A percentile compares a stretch with the other conserved stretches of the same genome.
These are phyloP conservation scores for Syngnathus acus DNA, from an alignment of 2,797 vertebrate genomes.

Conservation along the genomic window DNA sequence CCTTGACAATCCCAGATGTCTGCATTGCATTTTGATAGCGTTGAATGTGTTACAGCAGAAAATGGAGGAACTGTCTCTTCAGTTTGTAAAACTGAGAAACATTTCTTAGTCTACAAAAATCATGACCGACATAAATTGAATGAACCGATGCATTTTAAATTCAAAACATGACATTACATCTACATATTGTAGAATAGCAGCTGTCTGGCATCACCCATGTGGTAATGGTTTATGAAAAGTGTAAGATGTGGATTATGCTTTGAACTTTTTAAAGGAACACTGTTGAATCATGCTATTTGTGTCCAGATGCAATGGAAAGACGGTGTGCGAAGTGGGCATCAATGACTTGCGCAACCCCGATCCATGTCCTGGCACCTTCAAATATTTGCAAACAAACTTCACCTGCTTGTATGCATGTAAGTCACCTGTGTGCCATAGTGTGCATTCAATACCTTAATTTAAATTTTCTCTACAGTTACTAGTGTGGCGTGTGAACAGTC, in stretches of 20 bases:
- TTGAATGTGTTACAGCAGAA: too few species aligned
- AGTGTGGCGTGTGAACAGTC: slow-evolving; percentile 29
- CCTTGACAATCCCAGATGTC: too few species aligned
- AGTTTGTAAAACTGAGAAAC: too few species aligned
- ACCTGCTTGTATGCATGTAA: slow-evolving; percentile 45
- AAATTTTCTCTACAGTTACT: slow-evolving; percentile 18
- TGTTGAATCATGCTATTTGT: not conserved
- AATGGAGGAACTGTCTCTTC: too few species aligned
- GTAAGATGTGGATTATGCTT: not conserved
- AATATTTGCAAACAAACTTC: slow-evolving; percentile 51
- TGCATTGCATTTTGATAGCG: too few species aligned
- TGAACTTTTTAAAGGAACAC: not conserved
- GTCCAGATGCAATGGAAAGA: slow-evolving; percentile 49
- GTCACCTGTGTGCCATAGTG: slow-evolving; percentile 11
- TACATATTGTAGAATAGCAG: not conserved
- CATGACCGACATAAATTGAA: too few species aligned
- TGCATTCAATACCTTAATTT: not conserved
- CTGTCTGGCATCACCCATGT: not conserved
- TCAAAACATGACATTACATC: too few species aligned
- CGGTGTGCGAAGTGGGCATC: slow-evolving; percentile 28
- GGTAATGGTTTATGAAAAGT: not conserved
- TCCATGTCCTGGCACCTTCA: slow-evolving; percentile 26
- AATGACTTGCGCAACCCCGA: slow-evolving; percentile 9
- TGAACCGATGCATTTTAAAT: too few species aligned
- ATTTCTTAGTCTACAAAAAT: too few species aligned